phyloP scores from a whole-genome alignment of 2,113 vertebrate genomes.

The Urocitellus parryii region DNA sequence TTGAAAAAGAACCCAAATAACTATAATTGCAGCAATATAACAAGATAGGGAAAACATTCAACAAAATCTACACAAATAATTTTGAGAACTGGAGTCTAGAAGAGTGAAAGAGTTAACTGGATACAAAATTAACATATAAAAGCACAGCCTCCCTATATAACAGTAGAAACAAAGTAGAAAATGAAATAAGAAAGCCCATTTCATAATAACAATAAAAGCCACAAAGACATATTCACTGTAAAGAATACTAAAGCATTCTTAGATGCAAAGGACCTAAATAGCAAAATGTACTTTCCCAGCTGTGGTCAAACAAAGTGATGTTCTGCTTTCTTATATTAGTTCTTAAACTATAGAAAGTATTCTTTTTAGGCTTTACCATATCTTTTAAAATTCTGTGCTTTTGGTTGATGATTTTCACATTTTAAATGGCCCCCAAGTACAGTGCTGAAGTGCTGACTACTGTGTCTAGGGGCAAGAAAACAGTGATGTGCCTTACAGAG shows the following conservation, averaged over 20 bases:
- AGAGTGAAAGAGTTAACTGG: neutral
- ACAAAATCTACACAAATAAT: neutral
- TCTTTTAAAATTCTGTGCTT: neutral
- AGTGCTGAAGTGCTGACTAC: neutral
- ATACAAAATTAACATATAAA: slow-evolving; percentile 6
- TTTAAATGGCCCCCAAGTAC: neutral
- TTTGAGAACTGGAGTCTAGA: neutral
- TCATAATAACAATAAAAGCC: neutral
- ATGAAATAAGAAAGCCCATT: neutral
- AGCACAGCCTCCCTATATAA: neutral
- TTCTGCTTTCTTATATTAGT: neutral
- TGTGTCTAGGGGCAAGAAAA: neutral
- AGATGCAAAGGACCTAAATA: neutral
- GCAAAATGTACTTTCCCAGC: neutral
- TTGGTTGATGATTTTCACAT: neutral
- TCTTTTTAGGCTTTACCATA: neutral
- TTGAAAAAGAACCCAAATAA: neutral
- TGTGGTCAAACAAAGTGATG: neutral
- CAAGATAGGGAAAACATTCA: neutral
- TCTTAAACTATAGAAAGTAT: neutral
- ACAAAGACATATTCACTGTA: neutral
- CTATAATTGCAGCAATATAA: neutral
- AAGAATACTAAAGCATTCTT: neutral
- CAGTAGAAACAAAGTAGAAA: slow-evolving; percentile 13
- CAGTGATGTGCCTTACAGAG: neutral